phyloP scores from a whole-genome alignment of 2,888 invertebrate genomes.

The Tinea trinotella region DNA sequence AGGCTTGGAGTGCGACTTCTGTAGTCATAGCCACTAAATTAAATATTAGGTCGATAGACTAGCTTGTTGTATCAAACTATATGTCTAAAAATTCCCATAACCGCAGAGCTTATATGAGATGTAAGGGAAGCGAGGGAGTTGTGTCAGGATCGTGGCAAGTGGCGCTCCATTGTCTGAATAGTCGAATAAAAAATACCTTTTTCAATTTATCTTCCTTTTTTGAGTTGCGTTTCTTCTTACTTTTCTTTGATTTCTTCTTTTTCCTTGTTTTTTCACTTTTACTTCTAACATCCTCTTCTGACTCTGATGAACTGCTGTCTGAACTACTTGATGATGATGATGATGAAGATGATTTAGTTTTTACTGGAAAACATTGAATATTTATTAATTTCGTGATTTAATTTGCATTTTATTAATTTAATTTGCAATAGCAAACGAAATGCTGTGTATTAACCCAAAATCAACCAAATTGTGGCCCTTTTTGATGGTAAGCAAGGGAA shows the following conservation, averaged over 20 bases:
- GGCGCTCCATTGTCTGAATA: background rate
- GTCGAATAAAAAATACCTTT: slow-evolving; percentile 38
- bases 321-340: slow-evolving; percentile 47
- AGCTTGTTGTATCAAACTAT: too few relatives aligned
- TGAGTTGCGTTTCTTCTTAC: slow-evolving; percentile 51
- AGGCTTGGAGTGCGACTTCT: background rate
- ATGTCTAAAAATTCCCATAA: too few relatives aligned
- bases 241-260: slow-evolving; percentile 63
- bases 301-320: slow-evolving; percentile 41
- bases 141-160: too few relatives aligned
- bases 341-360: slow-evolving; percentile 41
- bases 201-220: slow-evolving; percentile 71
- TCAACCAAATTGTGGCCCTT: too few relatives aligned
- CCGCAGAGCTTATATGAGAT: too few relatives aligned
- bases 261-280: slow-evolving; percentile 64
- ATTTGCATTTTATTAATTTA: slow-evolving; percentile 1
- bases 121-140: too few relatives aligned
- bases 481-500: too few relatives aligned
- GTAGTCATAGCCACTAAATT: too few relatives aligned
- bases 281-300: slow-evolving; percentile 51
- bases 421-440: too few relatives aligned
- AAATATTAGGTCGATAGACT: too few relatives aligned
- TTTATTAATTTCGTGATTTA: too few relatives aligned
- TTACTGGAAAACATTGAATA: slow-evolving; percentile 29
- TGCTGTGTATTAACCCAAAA: too few relatives aligned